Conservation (phyloP, 2,888 invertebrate species). For the Cheilosia soror region DNA sequence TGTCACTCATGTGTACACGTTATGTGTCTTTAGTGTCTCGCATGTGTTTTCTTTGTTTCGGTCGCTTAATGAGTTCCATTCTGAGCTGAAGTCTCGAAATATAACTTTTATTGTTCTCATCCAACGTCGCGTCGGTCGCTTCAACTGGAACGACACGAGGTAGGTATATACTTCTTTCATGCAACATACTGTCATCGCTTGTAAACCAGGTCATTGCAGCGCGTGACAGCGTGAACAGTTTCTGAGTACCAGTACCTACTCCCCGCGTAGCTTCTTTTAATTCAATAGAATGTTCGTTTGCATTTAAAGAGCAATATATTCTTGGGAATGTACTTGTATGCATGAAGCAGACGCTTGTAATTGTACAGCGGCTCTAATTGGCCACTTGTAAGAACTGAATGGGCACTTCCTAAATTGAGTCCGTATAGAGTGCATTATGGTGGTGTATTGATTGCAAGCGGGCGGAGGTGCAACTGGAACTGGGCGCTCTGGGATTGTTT, state of each 20-base stretch:
- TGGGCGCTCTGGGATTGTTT: background rate
- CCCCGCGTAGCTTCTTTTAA: background rate
- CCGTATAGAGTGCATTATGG: background rate
- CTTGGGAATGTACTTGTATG: conserved; percentile 29
- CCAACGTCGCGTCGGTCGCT: conserved; percentile 2
- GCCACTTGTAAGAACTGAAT: conserved; percentile 60
- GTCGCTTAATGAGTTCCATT: conserved; percentile 13
- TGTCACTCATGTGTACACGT: conserved; percentile 6
- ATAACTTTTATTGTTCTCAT: conserved; percentile 52
- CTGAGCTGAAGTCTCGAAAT: conserved; percentile 12
- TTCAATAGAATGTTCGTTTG: conserved; percentile 3
- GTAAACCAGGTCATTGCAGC: conserved; percentile 64
- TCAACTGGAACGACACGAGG: conserved; percentile 4
- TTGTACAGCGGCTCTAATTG: conserved; percentile 60
- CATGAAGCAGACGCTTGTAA: conserved; percentile 27
- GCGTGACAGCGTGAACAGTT: conserved; percentile 62
- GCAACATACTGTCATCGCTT: conserved; percentile 28
- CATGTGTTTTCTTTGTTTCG: conserved; percentile 30
- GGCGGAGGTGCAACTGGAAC: background rate
- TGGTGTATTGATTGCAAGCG: conserved; percentile 1
- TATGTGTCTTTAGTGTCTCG: background rate
- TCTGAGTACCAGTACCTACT: background rate
- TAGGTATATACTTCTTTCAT: conserved; percentile 31
- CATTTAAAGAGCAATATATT: background rate
- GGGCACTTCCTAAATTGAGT: conserved; percentile 58